A percentile compares a stretch with the other conserved stretches of the same genome.
Evolutionary conservation across 2,113 vertebrate species (phyloP).

Genomic region (Rattus norvegicus): GRCr8 NC_086020.1:173412501-173413000

Average conservation of each 20-base stretch:
- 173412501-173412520: neutral
- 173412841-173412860: neutral
- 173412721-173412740: neutral
- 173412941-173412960: neutral
- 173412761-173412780: neutral
- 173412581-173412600: neutral
- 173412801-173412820: no score
- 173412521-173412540: neutral
- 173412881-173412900: neutral
- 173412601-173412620: neutral
- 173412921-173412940: no score
- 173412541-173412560: neutral
- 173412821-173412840: neutral
- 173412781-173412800: neutral
- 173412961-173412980: neutral
- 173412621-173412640: neutral
- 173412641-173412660: neutral
- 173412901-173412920: neutral
- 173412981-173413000: neutral
- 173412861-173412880: neutral
- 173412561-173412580: neutral
- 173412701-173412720: neutral
- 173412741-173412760: neutral
- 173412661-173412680: neutral
- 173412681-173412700: neutral